Conservation (phyloP, 1,140 invertebrate genomes). For the Trypoxylus dichotomus region DNA sequence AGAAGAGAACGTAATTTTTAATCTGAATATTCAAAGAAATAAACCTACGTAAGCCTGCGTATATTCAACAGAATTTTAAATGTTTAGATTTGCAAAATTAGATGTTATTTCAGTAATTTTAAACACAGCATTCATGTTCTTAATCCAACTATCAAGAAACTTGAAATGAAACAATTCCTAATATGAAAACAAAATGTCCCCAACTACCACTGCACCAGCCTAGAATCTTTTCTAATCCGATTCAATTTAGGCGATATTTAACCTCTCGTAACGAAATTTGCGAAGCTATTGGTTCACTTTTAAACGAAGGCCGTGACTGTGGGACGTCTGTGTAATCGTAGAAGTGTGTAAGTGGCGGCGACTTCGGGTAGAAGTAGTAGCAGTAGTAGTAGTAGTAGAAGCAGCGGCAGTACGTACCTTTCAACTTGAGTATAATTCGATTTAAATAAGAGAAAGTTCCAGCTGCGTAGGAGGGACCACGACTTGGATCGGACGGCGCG, state of each 20-base stretch:
- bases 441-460: slow-evolving; percentile 53
- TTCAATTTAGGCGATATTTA: not conserved
- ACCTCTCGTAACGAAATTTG: not conserved
- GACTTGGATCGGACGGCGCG: not conserved
- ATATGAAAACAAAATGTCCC: not conserved
- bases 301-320: slow-evolving; percentile 10
- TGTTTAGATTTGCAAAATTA: no score
- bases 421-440: slow-evolving; percentile 51
- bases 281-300: slow-evolving; percentile 27
- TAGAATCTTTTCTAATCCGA: not conserved
- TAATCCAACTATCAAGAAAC: no score
- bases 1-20: no score
- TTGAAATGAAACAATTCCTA: no score
- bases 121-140: no score
- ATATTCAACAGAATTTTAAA: no score
- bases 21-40: no score
- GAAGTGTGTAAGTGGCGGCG: slow-evolving; percentile 5
- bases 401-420: not conserved
- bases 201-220: not conserved
- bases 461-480: slow-evolving; percentile 39
- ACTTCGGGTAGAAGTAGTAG: not conserved
- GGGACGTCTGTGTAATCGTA: not conserved
- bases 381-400: not conserved
- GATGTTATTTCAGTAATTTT: no score
- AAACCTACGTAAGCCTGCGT: no score